Base-by-base conservation (phyloP, 2,113 vertebrate species). In the Anser brachyrhynchus region DNA sequence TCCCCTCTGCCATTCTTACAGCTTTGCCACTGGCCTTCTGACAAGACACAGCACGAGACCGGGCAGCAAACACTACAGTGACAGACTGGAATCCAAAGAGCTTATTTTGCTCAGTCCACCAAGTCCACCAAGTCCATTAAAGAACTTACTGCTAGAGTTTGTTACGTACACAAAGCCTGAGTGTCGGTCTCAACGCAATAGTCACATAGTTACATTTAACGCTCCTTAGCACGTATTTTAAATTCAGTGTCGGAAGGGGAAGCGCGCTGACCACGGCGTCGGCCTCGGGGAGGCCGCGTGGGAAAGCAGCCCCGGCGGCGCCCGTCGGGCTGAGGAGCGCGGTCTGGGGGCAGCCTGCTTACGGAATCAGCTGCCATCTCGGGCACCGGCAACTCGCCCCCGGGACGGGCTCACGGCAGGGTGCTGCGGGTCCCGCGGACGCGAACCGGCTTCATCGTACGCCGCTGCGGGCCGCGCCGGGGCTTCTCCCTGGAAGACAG, bases 321-420 rank as follows among this genome's bases (percentile, higher is more conserved):
- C 10, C 57, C 6, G 20, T 19, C 33, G 25, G 61, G 51, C 26
- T 14, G 51, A 13, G 31, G 69, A 37, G 26, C 13, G 25, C 31
- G 16, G 21, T 41, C 49, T 10, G 43, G 23, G 22, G 54, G 11
- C 33, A 14, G 22, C 6, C 37, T 65, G 91, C 98, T 98, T 89
- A 99, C 99, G 43, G 98, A 93, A 84, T 97, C 98, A 28, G 98
- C 97, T 93, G 99, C 99, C 99, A 99, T 99, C 71, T 92, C 97
- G 35, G 95, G 94, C 29, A 21, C 20, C 20, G 58, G 72, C 77
- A 52, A 65, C 6, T 44, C 9, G 54, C 31, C 35, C 10, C 54
- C 73, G 57, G 55, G 41, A 11, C 23, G 43, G 43, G 41, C 51
- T 96, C 95, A 96, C 83, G 79, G 71, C 75, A 76, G 78, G 21